Base-by-base conservation (phyloP, 2,113 vertebrate genomes). In the Addax nasomaculatus region DNA sequence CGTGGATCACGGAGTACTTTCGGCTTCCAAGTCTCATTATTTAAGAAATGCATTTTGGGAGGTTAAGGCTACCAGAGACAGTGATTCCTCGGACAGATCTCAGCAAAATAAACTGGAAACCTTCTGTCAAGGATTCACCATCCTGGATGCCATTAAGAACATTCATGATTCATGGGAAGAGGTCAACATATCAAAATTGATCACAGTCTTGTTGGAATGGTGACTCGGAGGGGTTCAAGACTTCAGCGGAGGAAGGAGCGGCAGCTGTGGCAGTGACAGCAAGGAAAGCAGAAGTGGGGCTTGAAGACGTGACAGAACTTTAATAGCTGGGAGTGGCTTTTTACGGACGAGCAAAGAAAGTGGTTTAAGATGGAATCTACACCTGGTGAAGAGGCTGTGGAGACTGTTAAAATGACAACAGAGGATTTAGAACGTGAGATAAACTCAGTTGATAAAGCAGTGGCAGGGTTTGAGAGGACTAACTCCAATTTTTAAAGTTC, bases 261-360 rank as follows among this genome's bases (percentile, higher is more conserved):
- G 45, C 15, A 79, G 29, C 11, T 30, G 43, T 9, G 43, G 43
- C 3, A 30, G 27, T 6, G 5, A 30, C 7, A 49, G 76, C 76
- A 49, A 19, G 29, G 16, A 17, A 11, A 33, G 45, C 10, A 49
- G 76, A 49, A 49, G 15, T 1, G 45, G 43, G 30, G 27, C 27
- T 43, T 47, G 43, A 47, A 47, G 43, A 47, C 2, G 29, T 1
- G 76, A 6, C 6, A 2, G 11, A 6, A 6, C 45, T 10, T 1
- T 1, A 19, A 49, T 45, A 49, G 76, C 45, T 33, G 45, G 76
- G 45, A 79, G 45, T 0, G 11, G 45, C 29, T 49, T 33, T 30
- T 6, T 6, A 33, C 3, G 16, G 15, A 79, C 1, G 0, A 33
- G 45, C 45, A 49, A 30, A 79, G 76, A 33, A 5, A 19, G 45